These are phyloP conservation scores for Enteromius paludinosus DNA, from an alignment of 2,797 vertebrate species.

Conservation along the genomic window DNA sequence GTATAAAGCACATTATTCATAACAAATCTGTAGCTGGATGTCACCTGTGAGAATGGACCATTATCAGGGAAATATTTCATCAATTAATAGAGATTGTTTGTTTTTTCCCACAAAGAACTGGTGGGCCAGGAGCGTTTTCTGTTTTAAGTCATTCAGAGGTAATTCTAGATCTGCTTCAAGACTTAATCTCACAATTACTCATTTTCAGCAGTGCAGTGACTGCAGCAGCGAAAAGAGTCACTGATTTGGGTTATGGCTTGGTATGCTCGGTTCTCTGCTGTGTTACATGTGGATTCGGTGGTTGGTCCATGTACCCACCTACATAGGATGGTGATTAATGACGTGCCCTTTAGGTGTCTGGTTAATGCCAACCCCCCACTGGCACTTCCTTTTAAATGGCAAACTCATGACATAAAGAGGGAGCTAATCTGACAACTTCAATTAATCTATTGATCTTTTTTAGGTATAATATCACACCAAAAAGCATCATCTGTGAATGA, in stretches of 20 bases:
- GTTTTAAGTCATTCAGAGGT: not conserved
- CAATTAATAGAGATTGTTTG: not conserved
- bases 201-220: conserved; percentile 3
- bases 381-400: conserved; percentile 57
- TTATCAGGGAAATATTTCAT: not conserved
- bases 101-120: conserved; percentile 3
- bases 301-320: conserved; percentile 14
- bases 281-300: conserved; percentile 20
- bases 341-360: conserved; percentile 49
- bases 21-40: not conserved
- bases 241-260: conserved; percentile 8
- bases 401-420: conserved; percentile 45
- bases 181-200: not conserved
- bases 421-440: conserved; percentile 43
- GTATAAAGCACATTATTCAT: conserved; percentile 21
- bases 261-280: not conserved
- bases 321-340: conserved; percentile 54
- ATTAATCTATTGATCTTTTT: conserved; percentile 48
- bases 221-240: not conserved
- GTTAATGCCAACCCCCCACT: conserved; percentile 55
- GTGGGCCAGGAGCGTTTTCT: not conserved
- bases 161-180: not conserved
- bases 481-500: conserved; percentile 6
- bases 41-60: conserved; percentile 19
- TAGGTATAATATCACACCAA: not conserved